Conservation (phyloP, 2,113 vertebrate genomes). For the Nothobranchius kuhntae region DNA sequence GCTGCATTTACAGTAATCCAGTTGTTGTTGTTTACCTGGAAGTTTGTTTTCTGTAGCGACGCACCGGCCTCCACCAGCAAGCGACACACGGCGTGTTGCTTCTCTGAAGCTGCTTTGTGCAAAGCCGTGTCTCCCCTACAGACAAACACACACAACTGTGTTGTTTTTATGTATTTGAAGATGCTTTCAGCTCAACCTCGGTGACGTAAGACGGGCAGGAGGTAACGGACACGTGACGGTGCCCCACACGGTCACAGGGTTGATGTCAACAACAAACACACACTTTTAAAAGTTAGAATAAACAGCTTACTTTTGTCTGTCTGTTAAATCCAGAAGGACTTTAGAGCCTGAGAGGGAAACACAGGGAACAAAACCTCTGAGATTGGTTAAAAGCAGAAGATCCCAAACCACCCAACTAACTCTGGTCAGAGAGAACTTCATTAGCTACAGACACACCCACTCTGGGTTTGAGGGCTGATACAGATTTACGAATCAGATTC, state of each 20-base stretch:
- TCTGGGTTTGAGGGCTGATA: too few relatives aligned
- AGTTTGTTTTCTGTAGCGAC: constrained; percentile 88
- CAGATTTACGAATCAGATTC: too few relatives aligned
- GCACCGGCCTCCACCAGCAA: constrained; percentile 91
- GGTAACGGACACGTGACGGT: neutral
- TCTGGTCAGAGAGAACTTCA: too few relatives aligned
- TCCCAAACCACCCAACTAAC: too few relatives aligned
- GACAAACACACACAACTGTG: constrained; percentile 4
- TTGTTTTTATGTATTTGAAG: neutral
- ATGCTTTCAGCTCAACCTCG: neutral
- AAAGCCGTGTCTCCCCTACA: constrained; percentile 92
- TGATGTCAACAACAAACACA: too few relatives aligned
- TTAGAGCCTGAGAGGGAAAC: constrained; percentile 82
- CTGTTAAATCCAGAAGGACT: constrained; percentile 90
- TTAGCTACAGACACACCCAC: too few relatives aligned
- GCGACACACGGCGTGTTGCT: constrained; percentile 86
- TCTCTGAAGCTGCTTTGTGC: constrained; percentile 91
- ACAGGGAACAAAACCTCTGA: neutral
- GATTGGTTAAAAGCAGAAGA: too few relatives aligned
- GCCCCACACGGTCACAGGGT: neutral
- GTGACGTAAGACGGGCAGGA: neutral
- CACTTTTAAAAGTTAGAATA: too few relatives aligned
- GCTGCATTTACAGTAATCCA: neutral
- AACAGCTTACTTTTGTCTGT: constrained; percentile 88
- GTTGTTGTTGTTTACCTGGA: constrained; percentile 75